These are phyloP conservation scores for Unio pictorum DNA, from an alignment of 2,888 invertebrate species.

Conservation along the genomic window DNA sequence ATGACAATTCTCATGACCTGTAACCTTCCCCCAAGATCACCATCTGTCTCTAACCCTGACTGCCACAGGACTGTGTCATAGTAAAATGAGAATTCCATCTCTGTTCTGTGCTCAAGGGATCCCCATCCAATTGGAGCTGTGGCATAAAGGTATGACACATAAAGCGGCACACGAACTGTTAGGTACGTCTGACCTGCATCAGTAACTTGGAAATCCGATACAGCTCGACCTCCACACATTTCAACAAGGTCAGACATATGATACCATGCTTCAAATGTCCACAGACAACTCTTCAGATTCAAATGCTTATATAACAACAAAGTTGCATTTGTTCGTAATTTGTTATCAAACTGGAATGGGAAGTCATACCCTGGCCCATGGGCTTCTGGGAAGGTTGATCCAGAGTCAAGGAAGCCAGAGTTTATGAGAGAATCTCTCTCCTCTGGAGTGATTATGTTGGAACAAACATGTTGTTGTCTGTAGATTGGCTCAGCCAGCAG, in stretches of 20 bases:
- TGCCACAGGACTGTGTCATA: conserved; percentile 71
- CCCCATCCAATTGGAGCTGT: conserved; percentile 71
- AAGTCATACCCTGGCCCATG: conserved; percentile 44
- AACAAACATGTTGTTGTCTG: conserved; percentile 71
- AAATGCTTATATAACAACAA: conserved; percentile 69
- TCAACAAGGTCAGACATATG: conserved; percentile 71
- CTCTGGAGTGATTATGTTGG: conserved; percentile 65
- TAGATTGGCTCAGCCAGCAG: conserved; percentile 70
- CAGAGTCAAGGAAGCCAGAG: conserved; percentile 46
- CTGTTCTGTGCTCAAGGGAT: conserved; percentile 71
- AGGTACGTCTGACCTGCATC: conserved; percentile 67
- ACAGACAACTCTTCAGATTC: conserved; percentile 70
- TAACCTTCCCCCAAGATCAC: conserved; percentile 56
- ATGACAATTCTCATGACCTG: conserved; percentile 66
- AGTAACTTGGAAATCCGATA: conserved; percentile 67
- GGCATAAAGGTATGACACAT: conserved; percentile 71
- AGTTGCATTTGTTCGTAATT: conserved; percentile 54
- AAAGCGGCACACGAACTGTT: conserved; percentile 70
- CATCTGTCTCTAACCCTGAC: conserved; percentile 66
- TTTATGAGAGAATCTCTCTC: conserved; percentile 46
- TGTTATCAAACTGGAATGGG: conserved; percentile 62
- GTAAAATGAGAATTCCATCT: conserved; percentile 71
- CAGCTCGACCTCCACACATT: conserved; percentile 71
- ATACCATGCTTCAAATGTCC: conserved; percentile 72
- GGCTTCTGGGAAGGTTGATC: conserved; percentile 7